Conservation (phyloP, 2,113 vertebrate species). For the Nesoenas mayeri region DNA sequence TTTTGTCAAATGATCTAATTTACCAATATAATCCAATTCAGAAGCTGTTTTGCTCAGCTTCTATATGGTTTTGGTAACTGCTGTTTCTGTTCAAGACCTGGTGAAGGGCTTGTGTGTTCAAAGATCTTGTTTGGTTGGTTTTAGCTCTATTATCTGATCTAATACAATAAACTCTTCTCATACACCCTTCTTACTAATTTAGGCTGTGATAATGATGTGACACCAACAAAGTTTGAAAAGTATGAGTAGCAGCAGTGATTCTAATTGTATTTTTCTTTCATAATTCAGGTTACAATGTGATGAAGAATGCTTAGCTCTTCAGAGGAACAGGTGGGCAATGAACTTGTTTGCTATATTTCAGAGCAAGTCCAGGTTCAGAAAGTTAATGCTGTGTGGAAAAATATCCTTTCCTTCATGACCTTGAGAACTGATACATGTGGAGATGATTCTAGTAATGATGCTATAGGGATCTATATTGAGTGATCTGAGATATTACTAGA, state of each 20-base stretch:
- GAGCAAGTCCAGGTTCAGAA: not conserved
- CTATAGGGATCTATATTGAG: not conserved
- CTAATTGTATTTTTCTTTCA: constrained; percentile 36
- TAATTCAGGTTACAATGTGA: constrained; percentile 90
- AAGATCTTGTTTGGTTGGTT: not conserved
- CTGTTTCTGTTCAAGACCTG: not conserved
- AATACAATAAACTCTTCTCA: not conserved
- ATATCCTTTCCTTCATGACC: not conserved
- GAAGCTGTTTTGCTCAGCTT: not conserved
- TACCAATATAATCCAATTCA: not conserved
- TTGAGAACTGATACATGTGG: not conserved
- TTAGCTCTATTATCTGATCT: not conserved
- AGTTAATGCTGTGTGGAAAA: not conserved
- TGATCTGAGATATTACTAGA: not conserved
- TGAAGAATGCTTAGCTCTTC: constrained; percentile 90
- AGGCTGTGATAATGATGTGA: not conserved
- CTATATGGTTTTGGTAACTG: not conserved
- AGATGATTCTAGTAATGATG: not conserved
- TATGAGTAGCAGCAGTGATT: not conserved
- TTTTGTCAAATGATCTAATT: not conserved
- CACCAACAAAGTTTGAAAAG: not conserved
- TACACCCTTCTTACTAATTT: not conserved
- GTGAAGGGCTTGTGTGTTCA: not conserved
- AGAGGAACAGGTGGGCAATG: constrained; percentile 88
- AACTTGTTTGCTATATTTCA: not conserved